phyloP scores from a whole-genome alignment of 2,888 invertebrate species.

The Sarcophaga variegata region DNA sequence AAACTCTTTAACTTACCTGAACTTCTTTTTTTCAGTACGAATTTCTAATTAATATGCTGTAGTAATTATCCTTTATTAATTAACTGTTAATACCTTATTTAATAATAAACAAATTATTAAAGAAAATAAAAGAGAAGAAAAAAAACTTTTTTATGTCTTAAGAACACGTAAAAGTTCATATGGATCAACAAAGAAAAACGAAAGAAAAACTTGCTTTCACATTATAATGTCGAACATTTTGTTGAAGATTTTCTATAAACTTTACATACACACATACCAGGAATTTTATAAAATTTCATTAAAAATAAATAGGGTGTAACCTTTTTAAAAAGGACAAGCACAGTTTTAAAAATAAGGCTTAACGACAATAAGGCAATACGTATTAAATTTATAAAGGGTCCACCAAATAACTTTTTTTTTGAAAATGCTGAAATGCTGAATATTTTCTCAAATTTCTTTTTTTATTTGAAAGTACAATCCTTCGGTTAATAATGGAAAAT shows the following conservation, averaged over 20 bases:
- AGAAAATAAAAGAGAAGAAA: too few relatives aligned
- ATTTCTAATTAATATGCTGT: not conserved
- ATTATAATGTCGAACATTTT: slow-evolving; percentile 15
- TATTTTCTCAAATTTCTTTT: too few relatives aligned
- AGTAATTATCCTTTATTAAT: not conserved
- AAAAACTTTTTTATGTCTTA: not conserved
- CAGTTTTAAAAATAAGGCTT: not conserved
- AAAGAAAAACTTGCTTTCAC: slow-evolving; percentile 9
- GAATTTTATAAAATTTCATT: not conserved
- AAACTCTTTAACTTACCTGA: not conserved
- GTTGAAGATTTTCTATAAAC: not conserved
- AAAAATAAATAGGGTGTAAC: not conserved
- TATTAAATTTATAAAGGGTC: too few relatives aligned
- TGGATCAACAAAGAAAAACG: not conserved
- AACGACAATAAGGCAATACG: too few relatives aligned
- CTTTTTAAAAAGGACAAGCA: not conserved
- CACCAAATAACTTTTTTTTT: too few relatives aligned
- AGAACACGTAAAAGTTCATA: slow-evolving; percentile 10
- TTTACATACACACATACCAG: not conserved
- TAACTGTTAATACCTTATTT: slow-evolving; percentile 5
- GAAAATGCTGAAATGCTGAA: too few relatives aligned
- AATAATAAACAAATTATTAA: not conserved
- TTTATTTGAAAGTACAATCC: too few relatives aligned
- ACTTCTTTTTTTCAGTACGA: not conserved
- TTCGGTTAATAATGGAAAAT: too few relatives aligned